Conservation (phyloP, 2,888 invertebrate species). For the Germaria angustata region DNA sequence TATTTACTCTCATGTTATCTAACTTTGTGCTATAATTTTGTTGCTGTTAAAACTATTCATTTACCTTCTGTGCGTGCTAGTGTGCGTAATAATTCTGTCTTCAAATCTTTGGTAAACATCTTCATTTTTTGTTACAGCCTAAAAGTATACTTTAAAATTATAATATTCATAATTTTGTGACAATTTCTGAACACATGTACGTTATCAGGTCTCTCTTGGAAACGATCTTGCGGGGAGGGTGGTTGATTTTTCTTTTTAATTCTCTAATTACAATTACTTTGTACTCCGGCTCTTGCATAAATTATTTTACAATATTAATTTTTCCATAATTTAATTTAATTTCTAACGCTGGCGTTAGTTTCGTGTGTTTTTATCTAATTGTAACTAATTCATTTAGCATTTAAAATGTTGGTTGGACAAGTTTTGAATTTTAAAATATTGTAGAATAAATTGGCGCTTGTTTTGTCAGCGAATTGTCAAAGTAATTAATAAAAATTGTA, state of each 20-base stretch:
- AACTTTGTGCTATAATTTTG: constrained; percentile 19
- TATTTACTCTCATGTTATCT: not conserved
- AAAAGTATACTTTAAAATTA: constrained; percentile 59
- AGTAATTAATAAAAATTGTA: constrained; percentile 59
- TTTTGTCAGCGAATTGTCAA: constrained; percentile 64
- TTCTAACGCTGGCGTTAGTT: constrained; percentile 36
- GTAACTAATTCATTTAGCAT: constrained; percentile 33
- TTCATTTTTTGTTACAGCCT: constrained; percentile 32
- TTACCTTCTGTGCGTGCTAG: constrained; percentile 40
- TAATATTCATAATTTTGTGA: constrained; percentile 59
- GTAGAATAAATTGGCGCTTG: constrained; percentile 62
- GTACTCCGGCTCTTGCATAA: constrained; percentile 32
- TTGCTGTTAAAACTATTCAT: not conserved
- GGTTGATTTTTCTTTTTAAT: constrained; percentile 6
- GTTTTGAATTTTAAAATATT: constrained; percentile 59
- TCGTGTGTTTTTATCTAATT: not conserved
- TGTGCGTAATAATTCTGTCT: constrained; percentile 60
- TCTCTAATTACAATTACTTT: no score
- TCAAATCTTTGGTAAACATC: constrained; percentile 56
- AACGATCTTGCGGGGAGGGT: no score
- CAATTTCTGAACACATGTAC: no score
- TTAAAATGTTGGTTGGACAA: constrained; percentile 61
- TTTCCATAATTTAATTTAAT: constrained; percentile 56
- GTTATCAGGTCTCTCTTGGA: no score
- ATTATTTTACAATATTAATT: constrained; percentile 43